Evolutionary conservation across 64 coral and sea anemone species (phyloP).

Genomic region (Montipora capricornis): DNA sequence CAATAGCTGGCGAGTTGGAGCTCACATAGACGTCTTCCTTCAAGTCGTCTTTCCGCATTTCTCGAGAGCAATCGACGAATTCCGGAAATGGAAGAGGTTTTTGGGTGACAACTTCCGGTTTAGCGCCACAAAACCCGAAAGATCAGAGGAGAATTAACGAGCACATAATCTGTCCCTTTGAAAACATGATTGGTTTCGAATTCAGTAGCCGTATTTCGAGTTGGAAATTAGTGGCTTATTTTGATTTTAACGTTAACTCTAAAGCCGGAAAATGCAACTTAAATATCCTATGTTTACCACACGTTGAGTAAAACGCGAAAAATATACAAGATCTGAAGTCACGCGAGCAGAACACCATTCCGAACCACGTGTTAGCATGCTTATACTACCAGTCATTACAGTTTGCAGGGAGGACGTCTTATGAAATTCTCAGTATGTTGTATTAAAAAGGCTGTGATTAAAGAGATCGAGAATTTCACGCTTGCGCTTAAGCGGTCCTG

Average conservation of each 20-base stretch:
- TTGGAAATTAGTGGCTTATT: background rate
- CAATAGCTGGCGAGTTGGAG: background rate
- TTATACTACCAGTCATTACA: background rate
- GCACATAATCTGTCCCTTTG: background rate
- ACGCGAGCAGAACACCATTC: background rate
- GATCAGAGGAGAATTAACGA: background rate
- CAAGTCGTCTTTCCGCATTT: conserved; percentile 3
- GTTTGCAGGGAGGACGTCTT: background rate
- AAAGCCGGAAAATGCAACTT: background rate
- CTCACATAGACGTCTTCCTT: background rate
- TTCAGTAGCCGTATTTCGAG: background rate
- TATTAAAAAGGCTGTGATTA: background rate
- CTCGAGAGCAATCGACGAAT: background rate
- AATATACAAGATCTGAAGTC: background rate
- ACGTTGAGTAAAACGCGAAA: background rate
- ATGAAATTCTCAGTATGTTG: background rate
- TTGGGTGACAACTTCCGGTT: background rate
- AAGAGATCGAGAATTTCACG: background rate
- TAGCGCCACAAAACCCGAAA: background rate
- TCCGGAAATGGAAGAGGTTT: conserved; percentile 4
- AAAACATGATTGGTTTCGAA: background rate
- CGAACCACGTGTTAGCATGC: conserved; percentile 17
- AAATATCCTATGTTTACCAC: background rate
- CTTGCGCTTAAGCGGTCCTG: too few species aligned
- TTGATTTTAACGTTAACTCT: background rate